Percentiles rank a stretch among this genome's conserved stretches.
Evolutionary conservation across 2,888 invertebrate genomes (phyloP).

Genomic region (Diarsia rubi): DNA sequence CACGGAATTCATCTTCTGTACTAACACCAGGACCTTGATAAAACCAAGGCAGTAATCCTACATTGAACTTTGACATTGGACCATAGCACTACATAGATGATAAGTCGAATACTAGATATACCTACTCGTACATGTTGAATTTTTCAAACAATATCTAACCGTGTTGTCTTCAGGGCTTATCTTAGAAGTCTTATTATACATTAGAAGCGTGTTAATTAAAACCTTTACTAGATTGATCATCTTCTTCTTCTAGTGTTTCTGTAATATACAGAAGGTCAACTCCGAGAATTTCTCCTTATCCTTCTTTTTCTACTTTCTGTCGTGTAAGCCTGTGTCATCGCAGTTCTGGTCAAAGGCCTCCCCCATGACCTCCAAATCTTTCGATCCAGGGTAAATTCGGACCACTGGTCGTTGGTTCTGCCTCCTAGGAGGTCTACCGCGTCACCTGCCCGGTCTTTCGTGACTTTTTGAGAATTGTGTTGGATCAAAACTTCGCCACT

Average conservation of each 20-base stretch:
- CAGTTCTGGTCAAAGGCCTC: no score
- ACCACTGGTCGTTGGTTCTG: no score
- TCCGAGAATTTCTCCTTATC: neutral
- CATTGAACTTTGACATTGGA: conserved; percentile 42
- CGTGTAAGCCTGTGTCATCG: no score
- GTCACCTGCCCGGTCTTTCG: no score
- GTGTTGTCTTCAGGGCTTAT: neutral
- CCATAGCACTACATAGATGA: neutral
- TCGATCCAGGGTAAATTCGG: no score
- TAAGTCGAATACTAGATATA: neutral
- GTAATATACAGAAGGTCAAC: neutral
- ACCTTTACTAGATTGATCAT: neutral
- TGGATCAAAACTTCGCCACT: neutral
- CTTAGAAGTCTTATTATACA: neutral
- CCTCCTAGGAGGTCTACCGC: no score
- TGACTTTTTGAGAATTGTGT: neutral
- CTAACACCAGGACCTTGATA: neutral
- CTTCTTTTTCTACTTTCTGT: neutral
- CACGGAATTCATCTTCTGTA: neutral
- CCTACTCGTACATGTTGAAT: neutral
- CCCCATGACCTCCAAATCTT: no score
- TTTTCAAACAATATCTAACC: neutral
- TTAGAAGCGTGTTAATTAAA: neutral
- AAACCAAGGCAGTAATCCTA: conserved; percentile 19
- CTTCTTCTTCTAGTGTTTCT: neutral